Percentiles rank a stretch among this genome's conserved stretches.
phyloP scores from a whole-genome alignment of 2,888 invertebrate genomes.

The Miltochrista miniata region DNA sequence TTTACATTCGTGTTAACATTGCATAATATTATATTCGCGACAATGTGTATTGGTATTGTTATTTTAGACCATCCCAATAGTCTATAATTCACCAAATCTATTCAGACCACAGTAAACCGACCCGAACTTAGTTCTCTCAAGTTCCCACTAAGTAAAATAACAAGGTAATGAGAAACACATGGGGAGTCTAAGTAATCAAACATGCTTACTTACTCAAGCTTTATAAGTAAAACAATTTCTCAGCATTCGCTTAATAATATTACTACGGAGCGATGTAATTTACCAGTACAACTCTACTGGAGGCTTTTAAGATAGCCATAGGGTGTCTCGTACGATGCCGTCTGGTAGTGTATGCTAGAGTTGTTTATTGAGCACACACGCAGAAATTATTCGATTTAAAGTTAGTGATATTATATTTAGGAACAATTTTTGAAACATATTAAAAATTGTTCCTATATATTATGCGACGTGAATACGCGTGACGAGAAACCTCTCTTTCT shows the following conservation, averaged over 20 bases:
- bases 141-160: neutral
- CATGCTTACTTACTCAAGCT: neutral
- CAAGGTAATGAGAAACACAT: neutral
- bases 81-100: no score
- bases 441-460: no score
- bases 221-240: slow-evolving; percentile 10
- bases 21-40: no score
- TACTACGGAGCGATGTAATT: slow-evolving; percentile 17
- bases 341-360: slow-evolving; percentile 9
- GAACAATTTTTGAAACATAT: no score
- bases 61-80: no score
- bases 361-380: slow-evolving; percentile 18
- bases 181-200: neutral
- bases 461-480: no score
- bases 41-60: no score
- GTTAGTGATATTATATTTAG: neutral
- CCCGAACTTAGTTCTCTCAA: no score
- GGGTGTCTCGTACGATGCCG: slow-evolving; percentile 28
- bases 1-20: no score
- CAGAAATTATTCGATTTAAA: neutral
- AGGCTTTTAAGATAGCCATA: slow-evolving; percentile 41
- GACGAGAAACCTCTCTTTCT: no score
- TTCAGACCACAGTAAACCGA: no score
- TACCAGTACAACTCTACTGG: slow-evolving; percentile 29
- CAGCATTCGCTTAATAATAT: slow-evolving; percentile 29